phyloP scores from a whole-genome alignment of 2,113 vertebrate species.

The Chamaetylas fuelleborni region DNA sequence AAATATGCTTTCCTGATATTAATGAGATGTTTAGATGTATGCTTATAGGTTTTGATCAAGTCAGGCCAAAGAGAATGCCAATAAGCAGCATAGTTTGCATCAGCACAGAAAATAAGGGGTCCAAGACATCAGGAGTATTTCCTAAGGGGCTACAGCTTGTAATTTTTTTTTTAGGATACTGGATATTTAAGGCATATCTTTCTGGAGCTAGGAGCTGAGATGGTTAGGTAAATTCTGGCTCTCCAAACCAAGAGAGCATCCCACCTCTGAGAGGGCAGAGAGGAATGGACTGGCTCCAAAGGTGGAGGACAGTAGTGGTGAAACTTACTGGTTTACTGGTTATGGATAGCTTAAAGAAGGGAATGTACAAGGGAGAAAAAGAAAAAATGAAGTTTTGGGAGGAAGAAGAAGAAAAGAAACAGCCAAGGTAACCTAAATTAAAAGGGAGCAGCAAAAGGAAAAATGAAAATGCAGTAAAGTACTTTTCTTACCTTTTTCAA shows the following conservation, averaged over 20 bases:
- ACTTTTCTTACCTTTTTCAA: neutral
- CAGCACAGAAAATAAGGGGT: neutral
- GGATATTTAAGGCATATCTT: neutral
- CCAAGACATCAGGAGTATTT: neutral
- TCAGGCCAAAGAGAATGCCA: neutral
- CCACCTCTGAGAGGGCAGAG: neutral
- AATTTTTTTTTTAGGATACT: neutral
- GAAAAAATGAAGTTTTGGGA: neutral
- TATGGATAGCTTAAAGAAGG: neutral
- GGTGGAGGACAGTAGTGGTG: neutral
- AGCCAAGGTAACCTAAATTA: neutral
- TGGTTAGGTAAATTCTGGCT: neutral
- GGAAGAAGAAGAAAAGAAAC: neutral
- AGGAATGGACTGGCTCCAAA: neutral
- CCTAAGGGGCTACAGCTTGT: neutral
- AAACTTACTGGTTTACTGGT: neutral
- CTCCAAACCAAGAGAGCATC: neutral
- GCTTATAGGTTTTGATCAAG: neutral
- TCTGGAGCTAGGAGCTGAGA: neutral
- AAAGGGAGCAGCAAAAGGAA: neutral
- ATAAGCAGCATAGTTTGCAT: neutral
- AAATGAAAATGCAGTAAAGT: neutral
- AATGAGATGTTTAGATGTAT: neutral
- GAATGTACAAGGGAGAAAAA: neutral
- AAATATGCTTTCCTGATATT: neutral